These are phyloP conservation scores for Nannobrachium achirus DNA, from an alignment of 2,113 vertebrate genomes.

Conservation along the genomic window DNA sequence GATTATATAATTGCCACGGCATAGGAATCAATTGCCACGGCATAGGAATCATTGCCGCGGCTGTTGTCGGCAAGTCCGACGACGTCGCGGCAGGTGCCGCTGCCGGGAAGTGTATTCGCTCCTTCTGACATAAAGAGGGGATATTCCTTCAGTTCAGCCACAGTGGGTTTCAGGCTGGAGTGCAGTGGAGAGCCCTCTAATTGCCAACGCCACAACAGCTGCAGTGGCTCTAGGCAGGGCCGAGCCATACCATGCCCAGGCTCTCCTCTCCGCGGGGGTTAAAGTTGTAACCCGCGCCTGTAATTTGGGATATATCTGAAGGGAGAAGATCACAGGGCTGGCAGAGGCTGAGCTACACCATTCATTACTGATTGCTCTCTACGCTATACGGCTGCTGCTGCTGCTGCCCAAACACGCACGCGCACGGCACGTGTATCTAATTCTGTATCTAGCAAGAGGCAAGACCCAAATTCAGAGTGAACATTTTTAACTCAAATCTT, in stretches of 20 bases:
- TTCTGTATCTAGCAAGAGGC: no score
- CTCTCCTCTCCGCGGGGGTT: conserved; percentile 46
- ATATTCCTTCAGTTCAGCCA: conserved; percentile 9
- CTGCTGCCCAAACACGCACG: neutral
- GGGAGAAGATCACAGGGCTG: conserved; percentile 59
- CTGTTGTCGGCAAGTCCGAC: no score
- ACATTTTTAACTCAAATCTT: no score
- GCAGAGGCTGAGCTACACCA: conserved; percentile 50
- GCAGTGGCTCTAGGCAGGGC: conserved; percentile 39
- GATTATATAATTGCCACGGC: no score
- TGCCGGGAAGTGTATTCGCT: no score
- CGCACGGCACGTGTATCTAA: no score
- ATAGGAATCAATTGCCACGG: no score
- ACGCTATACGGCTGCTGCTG: neutral
- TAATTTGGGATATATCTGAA: conserved; percentile 62
- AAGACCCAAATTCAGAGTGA: no score
- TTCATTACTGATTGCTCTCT: conserved; percentile 45
- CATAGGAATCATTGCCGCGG: no score
- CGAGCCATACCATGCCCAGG: conserved; percentile 8
- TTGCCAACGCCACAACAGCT: conserved; percentile 62
- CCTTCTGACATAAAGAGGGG: no score
- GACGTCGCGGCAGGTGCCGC: no score
- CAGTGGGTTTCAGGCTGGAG: conserved; percentile 22
- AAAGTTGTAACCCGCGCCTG: conserved; percentile 52
- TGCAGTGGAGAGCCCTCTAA: conserved; percentile 48